Base-by-base conservation (phyloP, 2,888 invertebrate species). In the Aelia acuminata region DNA sequence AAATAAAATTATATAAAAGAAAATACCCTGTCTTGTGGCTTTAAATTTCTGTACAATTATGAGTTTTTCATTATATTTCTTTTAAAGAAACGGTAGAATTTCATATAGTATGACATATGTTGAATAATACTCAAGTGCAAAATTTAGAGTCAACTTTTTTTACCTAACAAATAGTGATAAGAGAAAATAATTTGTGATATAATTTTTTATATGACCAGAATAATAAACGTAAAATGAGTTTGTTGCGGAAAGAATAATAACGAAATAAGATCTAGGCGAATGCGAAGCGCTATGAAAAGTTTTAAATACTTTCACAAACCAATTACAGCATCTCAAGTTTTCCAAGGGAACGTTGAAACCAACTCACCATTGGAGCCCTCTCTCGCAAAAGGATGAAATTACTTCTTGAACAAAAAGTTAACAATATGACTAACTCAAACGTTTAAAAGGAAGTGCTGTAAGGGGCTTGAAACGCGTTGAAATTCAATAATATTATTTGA, bases 271-370 rank as follows among this genome's bases (percentile, higher is more conserved):
- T 70, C 18, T 7, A 70, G 35, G 13, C 26, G 35, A 20, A 70
- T 70, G 35, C 35, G 31, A 8, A 70, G 20, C 35, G 63, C 2
- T 35, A 70, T 70, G 20, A 35, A 35, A 70, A 70, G 63, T 70
- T 70, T 70, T 70, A 70, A 70, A 70, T 35, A 70, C 63, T 70
- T 70, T 70, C 35, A 20, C 31, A 70, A 70, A 70, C 63, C 63
- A 70, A 70, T 70, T 70, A 70, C 63, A 70, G 31, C 35, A 31
- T 35, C 35, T 35, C 18, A 35, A 35, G 63, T 20, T 70, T 70
- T 35, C 31, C 35, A 7, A 70, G 35, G 22, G 63, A 70, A 8
- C n/a, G 31, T 70, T 70, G 35, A 35, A 70, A 70, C 63, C 18
- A 70, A 70, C 31, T 35, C 63, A 70, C 63, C 31, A 70, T 70